Evolutionary conservation across 1,140 invertebrate genomes (phyloP).

Genomic region (Zaprionus vittiger): DNA sequence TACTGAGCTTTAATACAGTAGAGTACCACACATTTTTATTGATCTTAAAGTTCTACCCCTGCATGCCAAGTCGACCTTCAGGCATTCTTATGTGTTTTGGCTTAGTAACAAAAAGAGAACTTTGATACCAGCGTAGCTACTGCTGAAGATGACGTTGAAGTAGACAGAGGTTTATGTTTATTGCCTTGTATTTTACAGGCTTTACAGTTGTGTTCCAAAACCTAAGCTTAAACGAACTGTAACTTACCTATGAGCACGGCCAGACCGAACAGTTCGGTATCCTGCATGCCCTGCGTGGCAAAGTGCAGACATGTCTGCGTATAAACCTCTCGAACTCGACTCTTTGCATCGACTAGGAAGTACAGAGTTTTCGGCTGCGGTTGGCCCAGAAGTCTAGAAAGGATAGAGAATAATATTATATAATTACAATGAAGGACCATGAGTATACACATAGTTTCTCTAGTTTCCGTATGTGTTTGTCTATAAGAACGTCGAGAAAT

Average conservation of each 20-base stretch:
- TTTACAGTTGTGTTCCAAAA: slow-evolving; percentile 56
- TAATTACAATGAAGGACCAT: too few species aligned
- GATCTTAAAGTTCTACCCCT: background rate
- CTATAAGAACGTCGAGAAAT: too few species aligned
- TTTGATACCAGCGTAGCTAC: slow-evolving; percentile 13
- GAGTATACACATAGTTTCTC: too few species aligned
- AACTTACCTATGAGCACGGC: slow-evolving; percentile 91
- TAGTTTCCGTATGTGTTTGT: too few species aligned
- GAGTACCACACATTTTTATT: background rate
- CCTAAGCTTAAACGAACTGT: slow-evolving; percentile 16
- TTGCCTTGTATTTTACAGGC: slow-evolving; percentile 80
- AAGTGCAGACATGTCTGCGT: slow-evolving; percentile 92
- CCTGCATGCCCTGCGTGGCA: slow-evolving; percentile 90
- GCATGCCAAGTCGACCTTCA: background rate
- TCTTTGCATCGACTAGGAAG: slow-evolving; percentile 89
- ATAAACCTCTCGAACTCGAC: slow-evolving; percentile 92
- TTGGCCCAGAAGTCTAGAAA: slow-evolving; percentile 80
- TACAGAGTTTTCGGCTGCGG: slow-evolving; percentile 84
- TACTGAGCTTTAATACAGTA: too few species aligned
- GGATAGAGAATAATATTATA: background rate
- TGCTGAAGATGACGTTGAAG: slow-evolving; percentile 73
- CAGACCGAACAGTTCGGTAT: slow-evolving; percentile 93
- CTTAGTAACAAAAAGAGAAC: slow-evolving; percentile 28
- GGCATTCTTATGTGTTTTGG: slow-evolving; percentile 79
- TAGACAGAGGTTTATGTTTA: slow-evolving; percentile 82